Base-by-base conservation (phyloP, 1,140 invertebrate genomes). In the Penaeus chinensis region DNA sequence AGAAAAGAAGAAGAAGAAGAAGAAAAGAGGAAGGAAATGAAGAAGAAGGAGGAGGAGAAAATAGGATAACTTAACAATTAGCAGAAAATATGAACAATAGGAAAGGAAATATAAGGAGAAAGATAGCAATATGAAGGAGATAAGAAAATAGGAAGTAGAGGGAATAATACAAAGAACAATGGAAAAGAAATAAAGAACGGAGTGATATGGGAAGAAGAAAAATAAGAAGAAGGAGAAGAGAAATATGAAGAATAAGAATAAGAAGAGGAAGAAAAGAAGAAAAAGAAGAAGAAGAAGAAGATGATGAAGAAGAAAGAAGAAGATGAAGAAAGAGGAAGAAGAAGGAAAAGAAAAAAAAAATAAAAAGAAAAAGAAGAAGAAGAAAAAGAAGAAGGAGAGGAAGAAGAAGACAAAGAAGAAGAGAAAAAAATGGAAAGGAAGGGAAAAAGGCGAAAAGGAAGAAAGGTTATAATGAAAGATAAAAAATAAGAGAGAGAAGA, bases 381-480 rank as follows among this genome's bases (percentile, higher is more conserved):
- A 69, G n/a, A 19, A 27, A 69, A 1, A 69, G 27, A 11, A n/a
- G 27, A 18, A 27, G n/a, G 16, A 69, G 22, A n/a, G 22, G 22
- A 22, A 24, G 61, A 78, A 24, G 42, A 62, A 13, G 71, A 47
- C 63, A 66, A 63, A 18, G 11, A 22, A 61, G 37, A n/a, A 69
- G 54, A 47, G 77, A 79, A 47, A 42, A 63, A 69, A 24, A 3
- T 32, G 24, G 65, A 60, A 80, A 66, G 60, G 24, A 80, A 24
- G 60, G 78, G 61, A 24, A 60, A 27, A 80, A 24, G 22, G 78
- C 22, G 78, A 60, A 60, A 80, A 82, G n/a, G 65, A 19, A 82
- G 60, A 82, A 47, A 82, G 62, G 32, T n/a, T 32, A n/a, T 66
- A 47, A 66, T 22, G 65, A 47, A 82, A 37, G 27, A 42, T 42